Base-by-base conservation (phyloP, 1,140 invertebrate genomes). In the Ips nitidus region DNA sequence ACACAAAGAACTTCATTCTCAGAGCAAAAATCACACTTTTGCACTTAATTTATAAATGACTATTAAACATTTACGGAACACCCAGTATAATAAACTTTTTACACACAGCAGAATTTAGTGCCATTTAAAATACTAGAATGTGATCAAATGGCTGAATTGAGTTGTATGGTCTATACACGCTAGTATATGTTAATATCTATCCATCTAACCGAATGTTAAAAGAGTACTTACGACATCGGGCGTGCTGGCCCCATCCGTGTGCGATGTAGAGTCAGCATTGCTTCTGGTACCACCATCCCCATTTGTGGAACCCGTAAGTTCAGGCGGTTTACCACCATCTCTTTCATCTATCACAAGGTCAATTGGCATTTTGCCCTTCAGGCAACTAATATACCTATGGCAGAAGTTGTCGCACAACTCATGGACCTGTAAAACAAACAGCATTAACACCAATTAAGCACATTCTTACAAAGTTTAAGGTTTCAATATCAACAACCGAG, bases 331-430 rank as follows among this genome's bases (percentile, higher is more conserved):
- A 80, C 91, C 90, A 8, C 81, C 79, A 81, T 98, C 96, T 81
- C 96, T 88, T 85, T 99, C 98, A 86, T 99, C 97, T 84, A 98
- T 97, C 82, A 99, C 96, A 83, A 99, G 89, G 86, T 99, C 98
- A 83, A 99, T 98, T 80, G 97, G 98, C 97, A 99, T 99, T 88
- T 99, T 99, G 81, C 97, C 97, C 87, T 99, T 99, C 81, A 99
- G 86, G 87, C 97, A 99, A 86, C 95, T 97, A 82, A 99, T 99
- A 88, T 99, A 99, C 82, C 97, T 94, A 84, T 98, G 95, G 86
- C 98, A 99, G 89, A 99, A 99, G 86, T 99, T 99, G 89, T 99
- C 97, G 87, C 98, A 99, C 77, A 99, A 86, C 87, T 99, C 98
- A 87, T 99, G 98, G 76, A 99, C 97, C 97, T 99, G 87, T 61